A percentile compares a stretch with the other conserved stretches of the same genome.
These are phyloP conservation scores for Epinephelus awoara DNA, from an alignment of 2,797 vertebrate genomes.

Conservation along the genomic window DNA sequence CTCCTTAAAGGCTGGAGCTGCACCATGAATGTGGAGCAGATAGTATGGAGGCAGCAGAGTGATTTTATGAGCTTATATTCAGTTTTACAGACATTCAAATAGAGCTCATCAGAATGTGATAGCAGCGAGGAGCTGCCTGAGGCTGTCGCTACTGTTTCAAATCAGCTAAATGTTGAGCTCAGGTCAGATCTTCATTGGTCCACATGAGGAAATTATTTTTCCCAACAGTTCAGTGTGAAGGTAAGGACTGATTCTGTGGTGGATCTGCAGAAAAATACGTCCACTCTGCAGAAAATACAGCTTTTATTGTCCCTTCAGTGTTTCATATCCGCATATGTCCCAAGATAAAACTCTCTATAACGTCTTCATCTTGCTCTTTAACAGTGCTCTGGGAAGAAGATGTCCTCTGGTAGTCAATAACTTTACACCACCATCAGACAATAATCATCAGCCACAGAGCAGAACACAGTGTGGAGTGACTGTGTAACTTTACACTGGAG, in stretches of 20 bases:
- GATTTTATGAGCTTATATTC: not conserved
- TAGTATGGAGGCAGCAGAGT: not conserved
- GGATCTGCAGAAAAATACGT: not conserved
- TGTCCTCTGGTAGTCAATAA: not conserved
- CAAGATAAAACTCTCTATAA: too few relatives aligned
- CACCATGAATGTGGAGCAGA: not conserved
- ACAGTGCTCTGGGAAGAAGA: not conserved
- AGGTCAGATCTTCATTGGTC: not conserved
- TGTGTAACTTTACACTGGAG: not conserved
- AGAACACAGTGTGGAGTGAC: accelerated
- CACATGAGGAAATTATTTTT: not conserved
- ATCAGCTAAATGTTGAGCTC: not conserved
- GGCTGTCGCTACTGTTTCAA: not conserved
- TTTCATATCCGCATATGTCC: not conserved
- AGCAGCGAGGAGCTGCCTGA: accelerated
- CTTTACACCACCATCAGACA: not conserved
- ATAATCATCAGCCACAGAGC: not conserved
- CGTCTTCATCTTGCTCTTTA: not conserved
- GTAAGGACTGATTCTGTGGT: not conserved
- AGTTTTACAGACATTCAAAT: not conserved
- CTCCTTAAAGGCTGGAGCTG: not conserved
- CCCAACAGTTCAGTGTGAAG: not conserved
- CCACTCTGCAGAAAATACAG: not conserved
- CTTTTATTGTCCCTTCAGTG: not conserved
- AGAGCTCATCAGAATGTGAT: not conserved